Evolutionary conservation across 1,140 invertebrate genomes (phyloP).

Genomic region (Anastatus disparis): DNA sequence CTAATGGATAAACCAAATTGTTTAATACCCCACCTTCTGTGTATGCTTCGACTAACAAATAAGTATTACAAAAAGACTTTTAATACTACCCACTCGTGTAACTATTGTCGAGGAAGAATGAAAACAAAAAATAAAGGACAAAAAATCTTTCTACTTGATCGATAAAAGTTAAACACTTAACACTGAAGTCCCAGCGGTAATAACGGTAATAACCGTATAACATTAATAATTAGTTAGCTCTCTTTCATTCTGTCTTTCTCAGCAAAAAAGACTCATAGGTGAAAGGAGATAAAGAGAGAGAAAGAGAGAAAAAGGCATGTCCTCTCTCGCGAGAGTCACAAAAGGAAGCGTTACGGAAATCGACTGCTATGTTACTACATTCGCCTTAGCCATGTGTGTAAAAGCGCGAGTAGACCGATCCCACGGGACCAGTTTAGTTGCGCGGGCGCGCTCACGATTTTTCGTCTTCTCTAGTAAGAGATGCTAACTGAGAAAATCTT

Average conservation of each 20-base stretch:
- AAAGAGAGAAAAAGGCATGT: too few relatives aligned
- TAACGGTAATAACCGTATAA: conserved; percentile 59
- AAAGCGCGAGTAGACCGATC: conserved; percentile 35
- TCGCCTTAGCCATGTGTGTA: too few relatives aligned
- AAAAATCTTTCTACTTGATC: conserved; percentile 43
- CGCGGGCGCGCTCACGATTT: conserved; percentile 8
- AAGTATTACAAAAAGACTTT: too few relatives aligned
- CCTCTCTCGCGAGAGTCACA: conserved; percentile 48
- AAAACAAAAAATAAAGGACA: too few relatives aligned
- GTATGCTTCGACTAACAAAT: too few relatives aligned
- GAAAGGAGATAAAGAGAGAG: too few relatives aligned
- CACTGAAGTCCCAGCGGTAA: conserved; percentile 48
- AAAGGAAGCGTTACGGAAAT: conserved; percentile 52
- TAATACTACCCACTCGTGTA: too few relatives aligned
- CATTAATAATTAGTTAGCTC: conserved; percentile 60
- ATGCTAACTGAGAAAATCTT: not conserved
- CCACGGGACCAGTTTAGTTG: conserved; percentile 48
- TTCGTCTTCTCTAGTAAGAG: not conserved
- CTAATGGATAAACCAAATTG: conserved; percentile 46
- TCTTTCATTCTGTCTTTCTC: too few relatives aligned
- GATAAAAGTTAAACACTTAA: too few relatives aligned
- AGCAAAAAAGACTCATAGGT: too few relatives aligned
- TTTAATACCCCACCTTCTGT: too few relatives aligned
- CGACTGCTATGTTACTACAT: conserved; percentile 32
- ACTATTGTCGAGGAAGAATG: too few relatives aligned